Evolutionary conservation across 2,888 invertebrate genomes (phyloP).

Genomic region (Timema podura): DNA sequence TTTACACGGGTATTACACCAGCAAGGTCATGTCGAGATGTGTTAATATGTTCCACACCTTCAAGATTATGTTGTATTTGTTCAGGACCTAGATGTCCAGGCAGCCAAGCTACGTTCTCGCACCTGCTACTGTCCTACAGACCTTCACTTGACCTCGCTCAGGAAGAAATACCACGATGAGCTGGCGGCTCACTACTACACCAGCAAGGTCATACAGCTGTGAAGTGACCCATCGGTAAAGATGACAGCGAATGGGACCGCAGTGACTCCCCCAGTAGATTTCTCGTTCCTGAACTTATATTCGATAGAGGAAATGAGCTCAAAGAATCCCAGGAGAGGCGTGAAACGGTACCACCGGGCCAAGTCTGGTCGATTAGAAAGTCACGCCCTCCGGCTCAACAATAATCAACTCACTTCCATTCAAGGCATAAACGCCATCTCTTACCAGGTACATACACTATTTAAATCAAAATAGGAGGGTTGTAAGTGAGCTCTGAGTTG

Average conservation of each 20-base stretch:
- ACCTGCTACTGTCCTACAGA: conserved; percentile 20
- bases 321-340: conserved; percentile 33
- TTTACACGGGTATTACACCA: no score
- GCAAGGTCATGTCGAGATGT: no score
- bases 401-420: conserved; percentile 34
- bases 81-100: conserved; percentile 21
- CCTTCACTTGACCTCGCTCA: conserved; percentile 12
- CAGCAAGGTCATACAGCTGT: no score
- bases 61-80: not conserved
- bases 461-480: not conserved
- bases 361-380: conserved; percentile 33
- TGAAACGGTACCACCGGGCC: conserved; percentile 33
- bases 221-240: no score
- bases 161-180: conserved; percentile 10
- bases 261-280: conserved; percentile 35
- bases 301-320: conserved; percentile 30
- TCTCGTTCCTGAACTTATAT: conserved; percentile 34
- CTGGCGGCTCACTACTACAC: no score
- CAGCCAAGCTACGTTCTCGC: conserved; percentile 24
- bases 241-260: not conserved
- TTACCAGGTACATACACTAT: conserved; percentile 29
- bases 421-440: conserved; percentile 33
- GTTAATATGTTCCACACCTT: no score
- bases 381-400: conserved; percentile 35
- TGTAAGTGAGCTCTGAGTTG: no score